Percentiles rank a stretch among this genome's conserved stretches.
phyloP scores from a whole-genome alignment of 2,888 invertebrate species.

The Cotesia congregata region DNA sequence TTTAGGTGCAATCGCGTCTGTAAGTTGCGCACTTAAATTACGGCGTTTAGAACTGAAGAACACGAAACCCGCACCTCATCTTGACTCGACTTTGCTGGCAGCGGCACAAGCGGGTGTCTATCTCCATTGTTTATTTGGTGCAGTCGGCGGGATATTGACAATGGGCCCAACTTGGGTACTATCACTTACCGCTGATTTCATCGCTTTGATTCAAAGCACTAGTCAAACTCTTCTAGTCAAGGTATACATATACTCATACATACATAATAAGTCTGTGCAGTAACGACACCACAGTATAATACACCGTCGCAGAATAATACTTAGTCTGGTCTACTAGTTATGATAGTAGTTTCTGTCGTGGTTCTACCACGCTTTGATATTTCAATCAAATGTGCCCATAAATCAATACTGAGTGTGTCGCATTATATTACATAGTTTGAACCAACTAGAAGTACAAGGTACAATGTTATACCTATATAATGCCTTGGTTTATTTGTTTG shows the following conservation, averaged over 20 bases:
- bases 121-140: slow-evolving; percentile 52
- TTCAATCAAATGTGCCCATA: neutral
- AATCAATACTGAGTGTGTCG: neutral
- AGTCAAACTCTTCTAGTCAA: slow-evolving; percentile 84
- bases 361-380: neutral
- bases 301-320: slow-evolving; percentile 23
- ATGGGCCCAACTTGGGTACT: slow-evolving; percentile 73
- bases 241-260: slow-evolving; percentile 52
- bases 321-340: slow-evolving; percentile 34
- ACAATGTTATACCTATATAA: too few relatives aligned
- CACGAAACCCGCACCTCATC: slow-evolving; percentile 66
- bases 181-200: slow-evolving; percentile 81
- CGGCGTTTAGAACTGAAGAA: slow-evolving; percentile 58
- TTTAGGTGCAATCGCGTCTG: slow-evolving; percentile 58
- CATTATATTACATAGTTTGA: too few relatives aligned
- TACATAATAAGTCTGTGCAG: neutral
- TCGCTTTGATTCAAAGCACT: slow-evolving; percentile 84
- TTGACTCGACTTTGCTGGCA: slow-evolving; percentile 86
- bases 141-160: slow-evolving; percentile 71
- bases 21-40: slow-evolving; percentile 59
- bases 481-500: neutral
- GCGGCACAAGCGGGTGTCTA: slow-evolving; percentile 92
- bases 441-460: too few relatives aligned
- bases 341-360: neutral
- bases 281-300: neutral